Percentiles rank a stretch among this genome's conserved stretches.
phyloP scores from a whole-genome alignment of 1,140 invertebrate species.

The Potamilus streckersoni region DNA sequence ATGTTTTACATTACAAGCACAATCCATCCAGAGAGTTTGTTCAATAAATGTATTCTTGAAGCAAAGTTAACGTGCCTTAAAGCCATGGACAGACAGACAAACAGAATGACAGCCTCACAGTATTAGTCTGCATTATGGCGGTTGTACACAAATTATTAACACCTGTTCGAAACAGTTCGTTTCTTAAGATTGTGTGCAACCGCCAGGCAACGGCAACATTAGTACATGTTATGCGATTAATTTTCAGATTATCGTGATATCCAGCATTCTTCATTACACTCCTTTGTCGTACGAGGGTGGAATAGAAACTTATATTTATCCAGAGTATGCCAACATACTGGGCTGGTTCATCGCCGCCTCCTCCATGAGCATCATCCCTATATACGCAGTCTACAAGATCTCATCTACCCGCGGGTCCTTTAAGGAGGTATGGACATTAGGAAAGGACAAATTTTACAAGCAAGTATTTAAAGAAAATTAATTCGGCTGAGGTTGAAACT shows the following conservation, averaged over 20 bases:
- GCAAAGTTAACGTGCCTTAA: no score
- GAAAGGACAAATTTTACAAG: background rate
- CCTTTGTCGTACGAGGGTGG: slow-evolving; percentile 74
- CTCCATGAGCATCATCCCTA: slow-evolving; percentile 87
- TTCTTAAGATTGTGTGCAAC: background rate
- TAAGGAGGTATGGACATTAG: slow-evolving; percentile 35
- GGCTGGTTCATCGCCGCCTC: slow-evolving; percentile 94
- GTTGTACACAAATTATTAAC: background rate
- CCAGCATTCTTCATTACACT: slow-evolving; percentile 77
- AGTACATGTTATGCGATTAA: background rate
- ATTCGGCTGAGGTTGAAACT: background rate
- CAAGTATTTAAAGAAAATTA: background rate
- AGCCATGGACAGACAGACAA: no score
- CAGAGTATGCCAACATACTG: slow-evolving; percentile 89
- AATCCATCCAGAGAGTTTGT: no score
- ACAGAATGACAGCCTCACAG: no score
- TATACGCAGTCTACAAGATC: slow-evolving; percentile 52
- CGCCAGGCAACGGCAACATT: background rate
- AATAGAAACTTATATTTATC: slow-evolving; percentile 81
- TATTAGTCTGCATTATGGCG: background rate
- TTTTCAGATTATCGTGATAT: slow-evolving; percentile 79
- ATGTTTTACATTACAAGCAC: no score
- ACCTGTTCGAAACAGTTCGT: background rate
- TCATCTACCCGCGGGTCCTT: slow-evolving; percentile 38
- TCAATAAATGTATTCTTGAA: no score